Conservation (phyloP, 2,113 vertebrate species). For the Eleginops maclovinus region DNA sequence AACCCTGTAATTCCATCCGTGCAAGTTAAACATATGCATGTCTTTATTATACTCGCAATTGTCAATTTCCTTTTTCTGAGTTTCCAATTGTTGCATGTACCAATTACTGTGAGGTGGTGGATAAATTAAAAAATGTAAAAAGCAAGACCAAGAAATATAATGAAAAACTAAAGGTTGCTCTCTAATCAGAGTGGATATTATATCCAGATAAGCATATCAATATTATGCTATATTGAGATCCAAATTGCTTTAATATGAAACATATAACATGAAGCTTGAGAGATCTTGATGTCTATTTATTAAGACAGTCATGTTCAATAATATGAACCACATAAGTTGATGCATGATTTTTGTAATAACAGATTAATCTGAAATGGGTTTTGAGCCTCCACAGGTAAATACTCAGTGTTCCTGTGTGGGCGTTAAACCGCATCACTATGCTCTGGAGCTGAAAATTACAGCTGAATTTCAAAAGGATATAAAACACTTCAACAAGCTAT, state of each 20-base stretch:
- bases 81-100: slow-evolving; percentile 20
- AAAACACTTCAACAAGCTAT: slow-evolving; percentile 35
- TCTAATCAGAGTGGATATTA: slow-evolving; percentile 5
- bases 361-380: slow-evolving; percentile 32
- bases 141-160: slow-evolving; percentile 7
- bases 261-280: neutral
- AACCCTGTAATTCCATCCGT: slow-evolving; percentile 74
- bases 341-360: neutral
- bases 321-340: slow-evolving; percentile 25
- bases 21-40: slow-evolving; percentile 66
- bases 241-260: slow-evolving; percentile 1
- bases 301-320: slow-evolving; percentile 2
- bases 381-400: slow-evolving; percentile 20
- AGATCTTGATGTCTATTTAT: slow-evolving; percentile 8
- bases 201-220: neutral
- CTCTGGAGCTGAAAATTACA: slow-evolving; percentile 36
- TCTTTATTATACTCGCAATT: slow-evolving; percentile 56
- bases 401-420: slow-evolving; percentile 15
- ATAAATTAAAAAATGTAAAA: slow-evolving; percentile 3
- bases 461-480: slow-evolving; percentile 40
- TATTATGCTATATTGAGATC: neutral
- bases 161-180: slow-evolving; percentile 20
- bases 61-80: slow-evolving; percentile 5
- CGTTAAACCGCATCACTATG: slow-evolving; percentile 13
- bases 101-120: slow-evolving; percentile 15